phyloP scores from a whole-genome alignment of 2,113 vertebrate genomes.

The Gymnarchus niloticus region DNA sequence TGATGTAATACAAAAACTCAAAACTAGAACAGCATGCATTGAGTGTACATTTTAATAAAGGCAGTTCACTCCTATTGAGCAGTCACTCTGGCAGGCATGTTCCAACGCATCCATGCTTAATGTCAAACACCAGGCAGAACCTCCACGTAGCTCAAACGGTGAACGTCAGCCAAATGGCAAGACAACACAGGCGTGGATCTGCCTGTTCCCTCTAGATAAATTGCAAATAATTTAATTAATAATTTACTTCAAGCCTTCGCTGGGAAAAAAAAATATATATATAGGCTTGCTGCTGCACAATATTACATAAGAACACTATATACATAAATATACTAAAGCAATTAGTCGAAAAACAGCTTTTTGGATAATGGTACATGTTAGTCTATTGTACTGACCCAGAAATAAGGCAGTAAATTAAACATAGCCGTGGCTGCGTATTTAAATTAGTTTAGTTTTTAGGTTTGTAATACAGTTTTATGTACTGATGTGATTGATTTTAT shows the following conservation, averaged over 20 bases:
- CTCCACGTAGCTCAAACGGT: neutral
- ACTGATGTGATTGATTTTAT: neutral
- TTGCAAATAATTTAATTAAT: neutral
- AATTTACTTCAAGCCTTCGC: neutral
- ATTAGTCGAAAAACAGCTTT: neutral
- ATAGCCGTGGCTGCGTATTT: neutral
- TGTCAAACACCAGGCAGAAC: neutral
- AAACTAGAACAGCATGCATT: neutral
- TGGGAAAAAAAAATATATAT: no score
- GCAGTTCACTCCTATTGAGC: neutral
- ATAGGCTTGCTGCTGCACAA: neutral
- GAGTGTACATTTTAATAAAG: no score
- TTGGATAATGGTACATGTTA: neutral
- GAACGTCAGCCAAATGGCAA: neutral
- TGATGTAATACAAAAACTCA: neutral
- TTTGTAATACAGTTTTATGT: neutral
- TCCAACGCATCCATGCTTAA: neutral
- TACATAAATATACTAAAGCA: neutral
- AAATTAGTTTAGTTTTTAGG: neutral
- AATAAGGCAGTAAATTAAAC: neutral
- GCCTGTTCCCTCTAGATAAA: conserved; percentile 1
- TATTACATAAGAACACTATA: neutral
- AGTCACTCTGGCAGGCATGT: neutral
- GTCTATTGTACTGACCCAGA: neutral
- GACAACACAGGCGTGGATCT: neutral